Evolutionary conservation across 1,140 invertebrate species (phyloP).

Genomic region (fruit fly (Drosophila melanogaster)): DNA sequence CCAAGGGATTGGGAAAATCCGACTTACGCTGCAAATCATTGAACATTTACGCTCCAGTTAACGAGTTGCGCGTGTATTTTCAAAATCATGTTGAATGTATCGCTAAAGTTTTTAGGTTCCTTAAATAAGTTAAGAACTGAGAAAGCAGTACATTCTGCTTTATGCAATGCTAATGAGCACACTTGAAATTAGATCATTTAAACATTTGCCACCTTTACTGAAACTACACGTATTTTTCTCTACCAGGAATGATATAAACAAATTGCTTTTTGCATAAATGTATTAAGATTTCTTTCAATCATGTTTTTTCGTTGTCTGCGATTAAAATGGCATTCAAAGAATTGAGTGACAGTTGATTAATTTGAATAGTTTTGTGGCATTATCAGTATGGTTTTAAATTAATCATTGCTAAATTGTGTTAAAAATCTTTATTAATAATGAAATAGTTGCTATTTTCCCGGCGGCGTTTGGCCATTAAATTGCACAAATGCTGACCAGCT

Average conservation of each 20-base stretch:
- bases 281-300: too few species aligned
- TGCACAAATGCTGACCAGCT: constrained; percentile 19
- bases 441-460: constrained; percentile 5
- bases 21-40: constrained; percentile 9
- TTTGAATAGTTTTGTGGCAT: not conserved
- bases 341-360: not conserved
- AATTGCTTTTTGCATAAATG: too few species aligned
- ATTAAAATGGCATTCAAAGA: not conserved
- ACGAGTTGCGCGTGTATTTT: not conserved
- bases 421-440: constrained; percentile 19
- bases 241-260: too few species aligned
- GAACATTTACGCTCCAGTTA: constrained; percentile 3
- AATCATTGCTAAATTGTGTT: constrained; percentile 13
- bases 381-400: constrained; percentile 13
- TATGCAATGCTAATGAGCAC: too few species aligned
- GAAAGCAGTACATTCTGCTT: too few species aligned
- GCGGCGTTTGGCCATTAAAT: constrained; percentile 17
- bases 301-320: not conserved
- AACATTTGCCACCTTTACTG: too few species aligned
- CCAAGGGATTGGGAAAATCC: not conserved
- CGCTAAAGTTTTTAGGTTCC: too few species aligned
- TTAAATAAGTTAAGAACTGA: too few species aligned
- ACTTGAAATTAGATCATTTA: too few species aligned
- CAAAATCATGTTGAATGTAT: not conserved
- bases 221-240: too few species aligned